These are phyloP conservation scores for Calidris pugnax DNA, from an alignment of 2,113 vertebrate species.

Conservation along the genomic window DNA sequence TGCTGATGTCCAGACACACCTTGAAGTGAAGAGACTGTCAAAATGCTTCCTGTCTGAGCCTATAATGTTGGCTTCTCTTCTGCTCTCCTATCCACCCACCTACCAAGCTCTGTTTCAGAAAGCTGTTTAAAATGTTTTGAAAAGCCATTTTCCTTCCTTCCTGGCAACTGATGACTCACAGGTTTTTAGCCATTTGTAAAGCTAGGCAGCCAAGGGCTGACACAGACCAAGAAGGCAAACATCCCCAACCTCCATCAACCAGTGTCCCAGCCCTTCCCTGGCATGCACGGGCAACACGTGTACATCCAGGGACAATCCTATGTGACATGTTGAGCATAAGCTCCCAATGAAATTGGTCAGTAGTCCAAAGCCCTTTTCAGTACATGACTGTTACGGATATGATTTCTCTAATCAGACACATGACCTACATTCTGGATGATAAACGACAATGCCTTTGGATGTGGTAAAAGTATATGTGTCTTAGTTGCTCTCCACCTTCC, in stretches of 20 bases:
- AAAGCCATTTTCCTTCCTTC: background rate
- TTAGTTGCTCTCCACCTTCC: background rate
- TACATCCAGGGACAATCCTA: background rate
- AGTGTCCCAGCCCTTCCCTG: background rate
- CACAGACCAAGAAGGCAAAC: background rate
- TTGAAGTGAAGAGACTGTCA: background rate
- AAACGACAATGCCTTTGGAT: background rate
- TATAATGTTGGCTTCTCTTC: background rate
- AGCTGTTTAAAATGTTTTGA: background rate
- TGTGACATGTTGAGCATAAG: background rate
- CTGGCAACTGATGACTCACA: background rate
- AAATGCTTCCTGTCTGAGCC: background rate
- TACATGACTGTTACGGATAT: background rate
- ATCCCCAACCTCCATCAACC: fast-evolving
- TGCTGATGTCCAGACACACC: background rate
- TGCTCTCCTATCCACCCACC: background rate
- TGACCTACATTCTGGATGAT: background rate
- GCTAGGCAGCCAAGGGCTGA: background rate
- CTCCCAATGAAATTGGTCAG: background rate
- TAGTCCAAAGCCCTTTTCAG: background rate
- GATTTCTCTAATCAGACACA: background rate
- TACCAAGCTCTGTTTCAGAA: background rate
- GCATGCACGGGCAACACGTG: background rate
- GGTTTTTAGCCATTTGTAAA: background rate
- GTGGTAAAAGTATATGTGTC: background rate